phyloP scores from a whole-genome alignment of 2,888 invertebrate genomes.

The Heliconius erato region DNA sequence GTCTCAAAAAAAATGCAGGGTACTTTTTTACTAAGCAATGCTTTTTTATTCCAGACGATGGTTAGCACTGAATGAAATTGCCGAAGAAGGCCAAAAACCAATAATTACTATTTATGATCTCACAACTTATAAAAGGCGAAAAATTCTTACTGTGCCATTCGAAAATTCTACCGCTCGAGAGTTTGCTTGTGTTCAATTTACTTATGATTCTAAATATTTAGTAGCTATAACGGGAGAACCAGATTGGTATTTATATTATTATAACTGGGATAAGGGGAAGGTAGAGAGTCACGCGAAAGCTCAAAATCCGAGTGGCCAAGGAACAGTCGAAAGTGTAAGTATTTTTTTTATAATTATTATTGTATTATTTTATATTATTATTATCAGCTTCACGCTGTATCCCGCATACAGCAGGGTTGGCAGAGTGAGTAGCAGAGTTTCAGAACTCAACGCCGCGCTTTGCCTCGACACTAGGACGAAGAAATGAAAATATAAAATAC shows the following conservation, averaged over 20 bases:
- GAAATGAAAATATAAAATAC: no score
- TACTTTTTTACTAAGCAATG: no score
- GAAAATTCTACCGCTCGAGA: slow-evolving; percentile 86
- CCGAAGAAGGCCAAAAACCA: slow-evolving; percentile 88
- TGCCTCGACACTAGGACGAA: no score
- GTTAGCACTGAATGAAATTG: slow-evolving; percentile 87
- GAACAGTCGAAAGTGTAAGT: slow-evolving; percentile 85
- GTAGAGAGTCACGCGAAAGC: slow-evolving; percentile 91
- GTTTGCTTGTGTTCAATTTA: slow-evolving; percentile 91
- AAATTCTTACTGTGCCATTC: slow-evolving; percentile 88
- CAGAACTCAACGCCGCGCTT: no score
- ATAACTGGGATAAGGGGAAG: slow-evolving; percentile 93
- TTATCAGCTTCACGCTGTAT: no score
- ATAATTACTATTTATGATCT: slow-evolving; percentile 90
- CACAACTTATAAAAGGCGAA: slow-evolving; percentile 88
- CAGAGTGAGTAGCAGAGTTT: no score
- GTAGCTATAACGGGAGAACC: slow-evolving; percentile 93
- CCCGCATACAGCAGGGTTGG: no score
- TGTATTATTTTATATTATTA: not conserved
- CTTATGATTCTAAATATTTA: slow-evolving; percentile 92
- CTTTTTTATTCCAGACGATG: slow-evolving; percentile 82
- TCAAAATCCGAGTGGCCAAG: slow-evolving; percentile 89
- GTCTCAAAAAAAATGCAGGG: no score
- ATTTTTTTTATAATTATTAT: slow-evolving; percentile 28
- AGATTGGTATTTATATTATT: slow-evolving; percentile 92